phyloP scores from a whole-genome alignment of 2,113 vertebrate species.

The cattle (Bos taurus) region DNA sequence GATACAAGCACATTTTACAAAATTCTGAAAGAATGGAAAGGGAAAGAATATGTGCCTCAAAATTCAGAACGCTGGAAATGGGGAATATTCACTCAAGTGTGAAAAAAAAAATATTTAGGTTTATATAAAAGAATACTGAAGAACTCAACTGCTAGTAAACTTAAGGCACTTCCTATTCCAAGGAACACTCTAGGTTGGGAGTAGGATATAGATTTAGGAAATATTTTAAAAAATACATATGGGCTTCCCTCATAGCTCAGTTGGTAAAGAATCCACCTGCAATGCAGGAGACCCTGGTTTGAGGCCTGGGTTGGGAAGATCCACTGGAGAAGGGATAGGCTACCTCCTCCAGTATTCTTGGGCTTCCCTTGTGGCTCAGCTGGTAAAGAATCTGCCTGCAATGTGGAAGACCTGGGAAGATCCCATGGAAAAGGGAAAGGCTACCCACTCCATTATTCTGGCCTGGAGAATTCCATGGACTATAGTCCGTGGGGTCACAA shows the following conservation, averaged over 20 bases:
- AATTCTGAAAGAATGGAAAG: neutral
- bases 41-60: neutral
- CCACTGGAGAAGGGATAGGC: neutral
- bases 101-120: neutral
- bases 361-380: neutral
- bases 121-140: neutral
- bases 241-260: neutral
- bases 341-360: neutral
- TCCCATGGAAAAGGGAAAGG: neutral
- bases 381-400: neutral
- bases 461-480: neutral
- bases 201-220: neutral
- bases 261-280: neutral
- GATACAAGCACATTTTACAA: neutral
- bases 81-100: neutral
- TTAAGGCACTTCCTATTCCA: neutral
- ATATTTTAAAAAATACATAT: neutral
- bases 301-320: neutral
- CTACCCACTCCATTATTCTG: neutral
- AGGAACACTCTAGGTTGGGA: neutral
- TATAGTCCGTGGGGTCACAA: neutral
- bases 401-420: neutral
- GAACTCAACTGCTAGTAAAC: neutral
- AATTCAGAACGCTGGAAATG: neutral
- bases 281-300: neutral